phyloP scores from a whole-genome alignment of 2,113 vertebrate genomes.

The Halcyon malimbica region DNA sequence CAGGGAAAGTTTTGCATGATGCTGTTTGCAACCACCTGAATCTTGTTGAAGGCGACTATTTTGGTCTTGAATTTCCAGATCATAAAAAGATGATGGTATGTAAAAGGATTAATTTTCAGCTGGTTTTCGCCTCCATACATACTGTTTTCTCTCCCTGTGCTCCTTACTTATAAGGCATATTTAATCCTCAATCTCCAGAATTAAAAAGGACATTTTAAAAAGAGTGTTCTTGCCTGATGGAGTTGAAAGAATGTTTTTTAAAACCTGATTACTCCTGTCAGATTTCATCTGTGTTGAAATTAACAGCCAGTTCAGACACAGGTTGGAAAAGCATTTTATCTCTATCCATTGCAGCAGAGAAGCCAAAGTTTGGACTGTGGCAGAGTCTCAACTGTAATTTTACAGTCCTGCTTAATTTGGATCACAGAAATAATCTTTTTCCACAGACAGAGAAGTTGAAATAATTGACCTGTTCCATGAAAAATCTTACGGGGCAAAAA shows the following conservation, averaged over 20 bases:
- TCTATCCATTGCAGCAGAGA: neutral
- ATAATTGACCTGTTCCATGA: neutral
- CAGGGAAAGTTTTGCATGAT: constrained; percentile 91
- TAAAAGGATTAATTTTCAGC: neutral
- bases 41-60: constrained; percentile 97
- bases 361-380: neutral
- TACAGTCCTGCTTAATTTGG: neutral
- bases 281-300: constrained; percentile 6
- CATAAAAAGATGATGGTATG: constrained; percentile 94
- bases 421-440: neutral
- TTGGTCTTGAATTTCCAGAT: constrained; percentile 94
- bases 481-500: neutral
- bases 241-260: constrained; percentile 31
- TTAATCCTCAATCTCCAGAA: neutral
- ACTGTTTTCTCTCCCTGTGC: neutral
- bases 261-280: constrained; percentile 29
- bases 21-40: constrained; percentile 94
- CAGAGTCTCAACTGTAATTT: neutral
- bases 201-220: neutral
- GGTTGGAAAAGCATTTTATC: neutral
- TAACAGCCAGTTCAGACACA: neutral
- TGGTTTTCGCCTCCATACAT: neutral
- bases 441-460: neutral
- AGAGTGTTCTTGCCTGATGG: neutral
- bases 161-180: neutral